These are phyloP conservation scores for Betta splendens DNA, from an alignment of 2,797 vertebrate species.

Conservation along the genomic window DNA sequence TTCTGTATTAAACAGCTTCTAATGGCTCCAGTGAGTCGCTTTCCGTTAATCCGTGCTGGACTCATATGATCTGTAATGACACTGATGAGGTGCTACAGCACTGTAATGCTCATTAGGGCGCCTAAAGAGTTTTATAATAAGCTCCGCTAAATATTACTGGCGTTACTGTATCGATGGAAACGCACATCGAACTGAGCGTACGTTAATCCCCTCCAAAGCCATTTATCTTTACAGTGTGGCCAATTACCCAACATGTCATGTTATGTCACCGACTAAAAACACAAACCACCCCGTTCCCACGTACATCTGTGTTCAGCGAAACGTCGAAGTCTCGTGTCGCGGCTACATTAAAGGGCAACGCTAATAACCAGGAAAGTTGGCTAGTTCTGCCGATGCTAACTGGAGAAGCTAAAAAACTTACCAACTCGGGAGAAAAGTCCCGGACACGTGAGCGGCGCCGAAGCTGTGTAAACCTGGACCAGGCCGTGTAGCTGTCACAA, in stretches of 20 bases:
- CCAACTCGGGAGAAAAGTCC: slow-evolving; percentile 13
- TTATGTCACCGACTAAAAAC: background rate
- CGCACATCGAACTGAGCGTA: background rate
- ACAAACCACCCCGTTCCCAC: background rate
- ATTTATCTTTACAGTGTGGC: background rate
- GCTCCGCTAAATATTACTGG: background rate
- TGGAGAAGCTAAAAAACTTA: slow-evolving; percentile 55
- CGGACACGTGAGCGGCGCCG: background rate
- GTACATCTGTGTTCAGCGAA: background rate
- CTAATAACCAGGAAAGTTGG: slow-evolving; percentile 8
- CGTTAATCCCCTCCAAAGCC: background rate
- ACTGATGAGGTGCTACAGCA: slow-evolving; percentile 3
- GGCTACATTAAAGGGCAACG: background rate
- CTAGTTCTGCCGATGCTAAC: slow-evolving; percentile 44
- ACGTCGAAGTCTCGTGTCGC: background rate
- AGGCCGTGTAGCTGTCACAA: background rate
- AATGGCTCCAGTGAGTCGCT: background rate
- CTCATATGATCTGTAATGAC: background rate
- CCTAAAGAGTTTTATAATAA: background rate
- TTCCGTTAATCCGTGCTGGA: background rate
- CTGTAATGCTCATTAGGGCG: background rate
- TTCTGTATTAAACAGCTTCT: background rate
- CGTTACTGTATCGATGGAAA: too few species aligned
- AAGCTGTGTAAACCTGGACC: background rate
- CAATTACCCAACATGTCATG: slow-evolving; percentile 3